phyloP scores from a whole-genome alignment of 2,888 invertebrate species.

The Drosophila hamatofila region DNA sequence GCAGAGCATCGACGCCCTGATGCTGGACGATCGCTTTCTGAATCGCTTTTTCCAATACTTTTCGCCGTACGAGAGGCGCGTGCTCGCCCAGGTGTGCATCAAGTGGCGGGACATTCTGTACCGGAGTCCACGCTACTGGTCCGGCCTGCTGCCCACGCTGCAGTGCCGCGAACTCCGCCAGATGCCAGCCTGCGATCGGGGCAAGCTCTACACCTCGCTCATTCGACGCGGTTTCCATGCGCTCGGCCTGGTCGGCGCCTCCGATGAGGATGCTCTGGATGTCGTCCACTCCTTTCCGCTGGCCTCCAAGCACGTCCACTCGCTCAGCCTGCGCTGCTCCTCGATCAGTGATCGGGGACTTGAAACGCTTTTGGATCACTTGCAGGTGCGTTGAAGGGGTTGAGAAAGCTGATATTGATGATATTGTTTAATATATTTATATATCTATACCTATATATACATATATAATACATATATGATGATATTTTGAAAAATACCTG shows the following conservation, averaged over 20 bases:
- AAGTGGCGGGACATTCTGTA: constrained; percentile 96
- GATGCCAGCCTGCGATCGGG: constrained; percentile 87
- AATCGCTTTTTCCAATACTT: constrained; percentile 94
- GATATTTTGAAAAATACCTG: no score
- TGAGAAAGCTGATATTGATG: background rate
- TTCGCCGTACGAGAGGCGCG: constrained; percentile 90
- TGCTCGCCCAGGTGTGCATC: constrained; percentile 93
- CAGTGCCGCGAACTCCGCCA: constrained; percentile 93
- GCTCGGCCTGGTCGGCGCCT: constrained; percentile 92
- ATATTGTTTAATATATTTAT: no score
- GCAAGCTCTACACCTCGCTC: constrained; percentile 91
- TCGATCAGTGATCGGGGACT: constrained; percentile 96
- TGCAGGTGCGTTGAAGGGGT: constrained; percentile 88
- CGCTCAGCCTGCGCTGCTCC: constrained; percentile 94
- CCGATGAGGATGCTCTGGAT: constrained; percentile 95
- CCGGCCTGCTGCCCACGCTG: constrained; percentile 92
- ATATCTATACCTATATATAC: background rate
- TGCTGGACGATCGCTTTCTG: constrained; percentile 94
- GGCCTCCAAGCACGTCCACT: constrained; percentile 93
- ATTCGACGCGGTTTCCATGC: constrained; percentile 94
- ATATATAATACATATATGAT: background rate
- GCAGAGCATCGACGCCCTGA: constrained; percentile 90
- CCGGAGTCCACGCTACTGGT: constrained; percentile 94
- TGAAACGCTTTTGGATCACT: constrained; percentile 94
- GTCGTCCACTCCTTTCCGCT: constrained; percentile 94